Evolutionary conservation across 2,888 invertebrate genomes (phyloP).

Genomic region (Megastigmus dorsalis): DNA sequence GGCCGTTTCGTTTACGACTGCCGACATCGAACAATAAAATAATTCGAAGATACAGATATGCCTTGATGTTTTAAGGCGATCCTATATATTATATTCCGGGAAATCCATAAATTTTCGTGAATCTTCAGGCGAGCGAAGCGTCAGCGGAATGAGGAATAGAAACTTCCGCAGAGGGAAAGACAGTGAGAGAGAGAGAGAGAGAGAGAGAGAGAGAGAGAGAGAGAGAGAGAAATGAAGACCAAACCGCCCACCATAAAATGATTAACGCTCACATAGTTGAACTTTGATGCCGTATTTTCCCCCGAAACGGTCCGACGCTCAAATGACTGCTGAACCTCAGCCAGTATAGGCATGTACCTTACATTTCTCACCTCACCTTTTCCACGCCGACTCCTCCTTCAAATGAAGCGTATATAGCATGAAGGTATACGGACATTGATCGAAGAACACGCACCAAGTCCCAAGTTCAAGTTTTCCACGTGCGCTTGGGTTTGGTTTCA

Average conservation of each 20-base stretch:
- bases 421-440: too few relatives aligned
- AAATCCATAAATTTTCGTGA: conserved; percentile 32
- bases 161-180: not conserved
- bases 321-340: not conserved
- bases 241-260: conserved; percentile 36
- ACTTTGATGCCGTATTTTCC: not conserved
- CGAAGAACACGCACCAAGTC: too few relatives aligned
- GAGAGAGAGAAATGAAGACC: conserved; percentile 22
- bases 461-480: too few relatives aligned
- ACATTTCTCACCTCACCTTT: too few relatives aligned
- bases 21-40: conserved; percentile 20
- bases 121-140: conserved; percentile 6
- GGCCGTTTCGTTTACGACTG: conserved; percentile 13
- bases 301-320: not conserved
- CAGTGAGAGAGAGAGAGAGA: too few relatives aligned
- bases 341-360: too few relatives aligned
- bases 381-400: too few relatives aligned
- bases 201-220: too few relatives aligned
- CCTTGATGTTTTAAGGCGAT: not conserved
- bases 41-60: not conserved
- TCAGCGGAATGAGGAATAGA: not conserved
- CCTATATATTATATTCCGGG: conserved; percentile 1
- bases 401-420: too few relatives aligned
- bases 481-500: too few relatives aligned
- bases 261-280: conserved; percentile 32